Evolutionary conservation across 2,888 invertebrate species (phyloP).

Genomic region (Cyclophora punctaria): DNA sequence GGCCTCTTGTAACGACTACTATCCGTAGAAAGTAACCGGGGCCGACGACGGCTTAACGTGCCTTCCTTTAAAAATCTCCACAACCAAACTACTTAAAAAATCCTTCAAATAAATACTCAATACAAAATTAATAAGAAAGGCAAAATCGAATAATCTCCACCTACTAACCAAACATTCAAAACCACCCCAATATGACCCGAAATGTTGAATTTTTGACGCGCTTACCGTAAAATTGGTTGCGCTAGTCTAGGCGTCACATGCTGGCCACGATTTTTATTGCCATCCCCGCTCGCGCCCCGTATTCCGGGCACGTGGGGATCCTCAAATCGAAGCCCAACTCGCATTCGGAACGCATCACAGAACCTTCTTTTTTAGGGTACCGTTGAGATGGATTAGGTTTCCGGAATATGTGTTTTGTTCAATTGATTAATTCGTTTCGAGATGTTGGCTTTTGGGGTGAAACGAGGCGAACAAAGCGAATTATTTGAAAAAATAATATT

Average conservation of each 20-base stretch:
- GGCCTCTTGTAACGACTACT: too few relatives aligned
- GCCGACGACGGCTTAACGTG: too few relatives aligned
- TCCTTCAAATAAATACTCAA: too few relatives aligned
- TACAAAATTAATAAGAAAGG: too few relatives aligned
- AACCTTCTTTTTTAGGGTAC: constrained; percentile 23
- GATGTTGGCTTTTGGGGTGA: not conserved
- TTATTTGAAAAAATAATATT: not conserved
- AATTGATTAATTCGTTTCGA: not conserved
- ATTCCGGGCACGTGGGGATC: constrained; percentile 35
- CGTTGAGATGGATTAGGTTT: not conserved
- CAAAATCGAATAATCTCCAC: too few relatives aligned
- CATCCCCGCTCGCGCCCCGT: constrained; percentile 17
- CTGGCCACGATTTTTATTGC: constrained; percentile 37
- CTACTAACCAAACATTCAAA: too few relatives aligned
- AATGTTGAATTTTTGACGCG: constrained; percentile 34
- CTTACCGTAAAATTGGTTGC: constrained; percentile 37
- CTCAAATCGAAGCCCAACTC: constrained; percentile 26
- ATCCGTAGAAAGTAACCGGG: too few relatives aligned
- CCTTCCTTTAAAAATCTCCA: too few relatives aligned
- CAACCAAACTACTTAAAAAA: too few relatives aligned
- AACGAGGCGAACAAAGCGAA: not conserved
- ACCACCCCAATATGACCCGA: not conserved
- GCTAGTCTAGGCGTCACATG: constrained; percentile 24
- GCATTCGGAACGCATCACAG: constrained; percentile 35
- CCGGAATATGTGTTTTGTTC: not conserved